A percentile compares a stretch with the other conserved stretches of the same genome.
Evolutionary conservation across 2,888 invertebrate genomes (phyloP).

Genomic region (Helleia helle): DNA sequence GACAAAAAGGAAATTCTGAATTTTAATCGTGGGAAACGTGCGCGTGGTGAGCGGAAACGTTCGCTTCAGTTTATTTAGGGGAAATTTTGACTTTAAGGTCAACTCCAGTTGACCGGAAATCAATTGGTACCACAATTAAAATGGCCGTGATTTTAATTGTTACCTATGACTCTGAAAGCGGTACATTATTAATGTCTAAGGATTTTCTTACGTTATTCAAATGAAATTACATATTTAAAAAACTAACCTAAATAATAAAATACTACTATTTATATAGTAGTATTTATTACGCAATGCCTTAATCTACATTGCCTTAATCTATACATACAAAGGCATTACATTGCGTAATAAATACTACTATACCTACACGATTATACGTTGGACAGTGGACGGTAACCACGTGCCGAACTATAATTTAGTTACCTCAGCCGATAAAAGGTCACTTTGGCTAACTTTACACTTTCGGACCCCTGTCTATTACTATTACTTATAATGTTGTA

Average conservation of each 20-base stretch:
- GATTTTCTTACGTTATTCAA: too few relatives aligned
- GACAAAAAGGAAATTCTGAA: conserved; percentile 54
- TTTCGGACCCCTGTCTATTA: conserved; percentile 15
- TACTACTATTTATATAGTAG: too few relatives aligned
- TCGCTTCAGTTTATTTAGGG: conserved; percentile 53
- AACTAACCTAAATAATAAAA: too few relatives aligned
- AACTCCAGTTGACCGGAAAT: conserved; percentile 37
- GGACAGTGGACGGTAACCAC: conserved; percentile 27
- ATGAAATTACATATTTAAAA: too few relatives aligned
- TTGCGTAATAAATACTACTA: too few relatives aligned
- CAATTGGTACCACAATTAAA: conserved; percentile 23
- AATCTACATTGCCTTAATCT: too few relatives aligned
- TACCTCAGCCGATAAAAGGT: conserved; percentile 37
- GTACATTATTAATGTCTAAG: too few relatives aligned
- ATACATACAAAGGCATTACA: too few relatives aligned
- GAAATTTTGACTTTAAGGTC: conserved; percentile 49
- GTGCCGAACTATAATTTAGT: conserved; percentile 46
- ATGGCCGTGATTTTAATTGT: conserved; percentile 3
- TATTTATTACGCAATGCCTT: too few relatives aligned
- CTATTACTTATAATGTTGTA: too few relatives aligned
- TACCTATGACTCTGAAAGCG: too few relatives aligned
- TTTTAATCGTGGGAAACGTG: conserved; percentile 55
- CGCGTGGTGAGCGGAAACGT: conserved; percentile 26
- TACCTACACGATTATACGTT: too few relatives aligned
- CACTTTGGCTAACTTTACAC: conserved; percentile 29